A percentile compares a stretch with the other conserved stretches of the same genome.
Evolutionary conservation across 2,113 vertebrate species (phyloP).

Genomic region (Elephantulus edwardii): DNA sequence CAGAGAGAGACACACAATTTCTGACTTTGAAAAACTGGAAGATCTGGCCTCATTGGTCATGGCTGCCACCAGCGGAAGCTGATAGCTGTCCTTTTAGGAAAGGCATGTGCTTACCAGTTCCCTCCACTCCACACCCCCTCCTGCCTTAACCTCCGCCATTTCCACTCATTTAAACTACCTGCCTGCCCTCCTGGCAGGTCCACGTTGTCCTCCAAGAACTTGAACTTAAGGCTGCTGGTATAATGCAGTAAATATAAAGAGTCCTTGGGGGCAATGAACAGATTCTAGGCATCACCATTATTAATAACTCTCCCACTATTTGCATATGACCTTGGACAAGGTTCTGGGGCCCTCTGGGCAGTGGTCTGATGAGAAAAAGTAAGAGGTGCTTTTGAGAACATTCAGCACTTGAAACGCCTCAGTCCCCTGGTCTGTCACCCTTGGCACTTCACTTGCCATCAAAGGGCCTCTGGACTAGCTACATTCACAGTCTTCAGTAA

Average conservation of each 20-base stretch:
- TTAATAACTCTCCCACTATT: not conserved
- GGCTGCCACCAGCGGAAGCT: too few species aligned
- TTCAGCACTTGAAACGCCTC: not conserved
- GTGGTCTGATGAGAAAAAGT: not conserved
- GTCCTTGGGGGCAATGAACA: not conserved
- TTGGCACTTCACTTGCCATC: not conserved
- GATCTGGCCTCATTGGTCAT: not conserved
- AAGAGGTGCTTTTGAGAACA: rapidly evolving
- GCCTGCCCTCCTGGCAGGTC: not conserved
- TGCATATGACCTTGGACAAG: not conserved
- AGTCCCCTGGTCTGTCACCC: rapidly evolving
- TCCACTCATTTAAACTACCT: not conserved
- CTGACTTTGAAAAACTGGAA: not conserved
- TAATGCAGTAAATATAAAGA: not conserved
- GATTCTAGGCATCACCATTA: not conserved
- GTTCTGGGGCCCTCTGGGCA: not conserved
- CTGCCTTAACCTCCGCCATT: not conserved
- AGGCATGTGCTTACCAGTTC: too few species aligned
- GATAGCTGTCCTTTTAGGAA: not conserved
- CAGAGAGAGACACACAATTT: not conserved
- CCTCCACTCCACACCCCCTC: rapidly evolving
- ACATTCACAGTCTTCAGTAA: not conserved
- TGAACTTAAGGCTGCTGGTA: not conserved
- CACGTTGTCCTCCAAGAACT: not conserved
- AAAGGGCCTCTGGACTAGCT: not conserved